phyloP scores from a whole-genome alignment of 30 jellyfish, hydroid and myxozoan species.

The Hydractinia echinata region DNA sequence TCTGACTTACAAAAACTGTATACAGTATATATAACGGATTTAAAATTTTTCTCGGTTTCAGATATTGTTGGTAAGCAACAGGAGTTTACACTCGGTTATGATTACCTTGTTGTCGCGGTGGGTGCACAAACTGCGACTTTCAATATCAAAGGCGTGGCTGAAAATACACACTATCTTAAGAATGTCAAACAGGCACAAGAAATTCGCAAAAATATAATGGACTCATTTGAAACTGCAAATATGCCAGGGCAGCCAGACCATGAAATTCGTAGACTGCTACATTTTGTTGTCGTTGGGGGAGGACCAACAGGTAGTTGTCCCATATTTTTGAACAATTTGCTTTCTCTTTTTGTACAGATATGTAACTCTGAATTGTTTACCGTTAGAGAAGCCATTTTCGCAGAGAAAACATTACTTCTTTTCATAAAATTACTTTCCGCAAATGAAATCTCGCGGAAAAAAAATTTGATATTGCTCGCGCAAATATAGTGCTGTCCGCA shows the following conservation, averaged over 20 bases:
- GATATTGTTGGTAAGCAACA: constrained; percentile 36
- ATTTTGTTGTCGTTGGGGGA: constrained; percentile 96
- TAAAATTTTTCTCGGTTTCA: not conserved
- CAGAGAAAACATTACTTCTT: not conserved
- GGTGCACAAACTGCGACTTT: constrained; percentile 91
- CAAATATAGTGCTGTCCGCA: too few species aligned
- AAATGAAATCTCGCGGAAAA: too few species aligned
- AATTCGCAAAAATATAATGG: constrained; percentile 71
- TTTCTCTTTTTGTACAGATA: not conserved
- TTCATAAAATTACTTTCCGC: too few species aligned
- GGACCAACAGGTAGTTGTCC: constrained; percentile 80
- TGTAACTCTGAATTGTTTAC: not conserved
- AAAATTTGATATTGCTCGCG: too few species aligned
- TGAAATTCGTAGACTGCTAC: constrained; percentile 66
- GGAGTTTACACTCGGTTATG: constrained; percentile 31
- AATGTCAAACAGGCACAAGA: constrained; percentile 65
- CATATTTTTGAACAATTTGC: not conserved
- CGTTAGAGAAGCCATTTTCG: not conserved
- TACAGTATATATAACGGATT: not conserved
- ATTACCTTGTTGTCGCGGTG: constrained; percentile 60
- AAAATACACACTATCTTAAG: constrained; percentile 60
- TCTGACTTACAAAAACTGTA: not conserved
- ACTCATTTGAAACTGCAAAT: constrained; percentile 83
- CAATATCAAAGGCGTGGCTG: constrained; percentile 52
- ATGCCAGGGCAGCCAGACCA: constrained; percentile 78